Conservation (phyloP, 2,888 invertebrate species). For the Caenorhabditis virilis region DNA sequence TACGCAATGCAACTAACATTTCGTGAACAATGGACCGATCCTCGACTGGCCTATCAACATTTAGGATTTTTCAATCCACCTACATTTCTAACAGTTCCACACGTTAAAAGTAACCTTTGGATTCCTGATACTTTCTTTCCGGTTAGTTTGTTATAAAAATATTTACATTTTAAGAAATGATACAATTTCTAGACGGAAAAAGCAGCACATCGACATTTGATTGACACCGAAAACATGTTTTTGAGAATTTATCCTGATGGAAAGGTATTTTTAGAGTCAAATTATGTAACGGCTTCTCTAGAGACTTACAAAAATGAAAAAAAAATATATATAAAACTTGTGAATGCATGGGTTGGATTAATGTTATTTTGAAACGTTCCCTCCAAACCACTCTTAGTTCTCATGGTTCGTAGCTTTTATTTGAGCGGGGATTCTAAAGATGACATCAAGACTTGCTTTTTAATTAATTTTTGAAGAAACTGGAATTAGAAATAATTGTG, state of each 20-base stretch:
- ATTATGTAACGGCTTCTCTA: too few relatives aligned
- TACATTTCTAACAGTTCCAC: constrained; percentile 64
- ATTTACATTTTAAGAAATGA: not conserved
- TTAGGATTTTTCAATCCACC: constrained; percentile 52
- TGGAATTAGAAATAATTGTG: not conserved
- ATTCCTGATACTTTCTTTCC: constrained; percentile 77
- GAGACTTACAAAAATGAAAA: too few relatives aligned
- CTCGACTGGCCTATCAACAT: constrained; percentile 74
- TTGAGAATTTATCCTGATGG: constrained; percentile 94
- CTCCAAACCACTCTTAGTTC: too few relatives aligned
- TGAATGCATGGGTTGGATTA: too few relatives aligned
- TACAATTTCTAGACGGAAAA: constrained; percentile 87
- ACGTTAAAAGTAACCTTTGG: constrained; percentile 82
- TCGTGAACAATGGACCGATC: constrained; percentile 95
- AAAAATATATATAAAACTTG: too few relatives aligned
- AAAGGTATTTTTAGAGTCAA: constrained; percentile 14
- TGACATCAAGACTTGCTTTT: too few relatives aligned
- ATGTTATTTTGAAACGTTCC: too few relatives aligned
- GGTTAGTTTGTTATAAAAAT: constrained; percentile 30
- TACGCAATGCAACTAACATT: constrained; percentile 96
- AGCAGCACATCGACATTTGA: constrained; percentile 79
- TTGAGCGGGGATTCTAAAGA: too few relatives aligned
- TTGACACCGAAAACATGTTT: constrained; percentile 78
- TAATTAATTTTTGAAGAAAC: too few relatives aligned
- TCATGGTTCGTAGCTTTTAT: too few relatives aligned